phyloP scores from a whole-genome alignment of 2,888 invertebrate genomes.

The Tigriopus californicus region DNA sequence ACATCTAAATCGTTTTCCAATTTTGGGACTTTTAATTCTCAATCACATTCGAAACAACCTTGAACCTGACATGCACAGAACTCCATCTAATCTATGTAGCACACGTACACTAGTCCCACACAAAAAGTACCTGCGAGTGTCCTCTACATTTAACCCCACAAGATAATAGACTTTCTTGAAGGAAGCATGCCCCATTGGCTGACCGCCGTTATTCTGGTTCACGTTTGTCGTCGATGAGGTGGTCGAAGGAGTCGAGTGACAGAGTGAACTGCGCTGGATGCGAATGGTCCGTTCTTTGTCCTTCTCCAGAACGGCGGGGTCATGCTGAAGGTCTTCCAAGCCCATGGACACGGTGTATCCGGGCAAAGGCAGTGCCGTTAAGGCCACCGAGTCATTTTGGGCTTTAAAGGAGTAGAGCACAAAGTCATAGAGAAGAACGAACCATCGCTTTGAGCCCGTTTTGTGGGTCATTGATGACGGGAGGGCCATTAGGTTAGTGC shows the following conservation, averaged over 20 bases:
- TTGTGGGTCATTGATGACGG: neutral
- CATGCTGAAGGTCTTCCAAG: slow-evolving; percentile 19
- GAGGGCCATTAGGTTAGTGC: neutral
- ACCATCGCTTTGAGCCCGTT: slow-evolving; percentile 29
- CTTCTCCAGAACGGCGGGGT: slow-evolving; percentile 24
- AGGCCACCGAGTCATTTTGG: slow-evolving; percentile 33
- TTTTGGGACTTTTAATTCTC: neutral
- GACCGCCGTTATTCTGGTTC: too few species aligned
- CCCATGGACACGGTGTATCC: slow-evolving; percentile 34
- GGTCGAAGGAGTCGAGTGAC: slow-evolving; percentile 18
- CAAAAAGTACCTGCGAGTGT: neutral
- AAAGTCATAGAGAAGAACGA: slow-evolving; percentile 36
- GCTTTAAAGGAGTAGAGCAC: slow-evolving; percentile 35
- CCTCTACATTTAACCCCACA: slow-evolving; percentile 18
- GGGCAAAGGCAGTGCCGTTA: slow-evolving; percentile 40
- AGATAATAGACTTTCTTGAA: slow-evolving; percentile 18
- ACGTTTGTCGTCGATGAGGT: slow-evolving; percentile 18
- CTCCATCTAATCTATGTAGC: too few species aligned
- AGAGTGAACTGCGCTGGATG: slow-evolving; percentile 26
- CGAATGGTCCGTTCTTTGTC: slow-evolving; percentile 29
- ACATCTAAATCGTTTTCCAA: neutral
- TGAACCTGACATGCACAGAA: too few species aligned
- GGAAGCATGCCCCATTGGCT: slow-evolving; percentile 9
- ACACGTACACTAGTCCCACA: too few species aligned
- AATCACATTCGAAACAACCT: neutral